Evolutionary conservation across 2,113 vertebrate species (phyloP), one percentile per base, ranked within the genome.

Genomic region (Calypte anna): DNA sequence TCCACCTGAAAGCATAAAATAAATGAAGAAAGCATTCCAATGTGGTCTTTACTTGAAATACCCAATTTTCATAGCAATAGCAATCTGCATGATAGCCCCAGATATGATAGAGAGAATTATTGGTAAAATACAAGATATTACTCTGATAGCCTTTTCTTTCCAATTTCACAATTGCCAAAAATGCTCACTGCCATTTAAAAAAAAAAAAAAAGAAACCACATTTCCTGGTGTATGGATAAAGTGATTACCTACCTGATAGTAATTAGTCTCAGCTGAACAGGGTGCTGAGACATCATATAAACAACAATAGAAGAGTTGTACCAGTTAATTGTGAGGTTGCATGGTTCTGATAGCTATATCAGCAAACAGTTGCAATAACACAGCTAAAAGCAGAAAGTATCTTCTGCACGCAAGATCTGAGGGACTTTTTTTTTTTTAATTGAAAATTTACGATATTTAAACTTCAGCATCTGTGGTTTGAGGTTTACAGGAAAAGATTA

Each of bases 71-170:
- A 16, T 27, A 91, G 55, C 36, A 55, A 53, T 54, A 94, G 9
- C 1, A 0, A 40, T 44, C 23, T 85, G 22, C 48, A 0, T 13
- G 40, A 66, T 33, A 73, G 51, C 16, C 46, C 11, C 50, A 53
- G 48, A 24, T 17, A 1, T 11, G 40, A 17, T 30, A 64, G 44
- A 64, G 50, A 22, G 31, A 55, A 27, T 1, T 13, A 27, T 20
- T 66, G 43, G 15, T 50, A 38, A 57, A 25, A 64, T 15, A 38
- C 33, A 33, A 50, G 24, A 28, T 43, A 21, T 1, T 44, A 18
- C 27, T 38, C 38, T 31, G 18, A 28, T 43, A 21, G n/a, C 43
- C 16, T 66, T 38, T 89, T 67, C 67, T 54, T 43, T 61, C 10
- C 24, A 40, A 50, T 28, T 57, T 62, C 57, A 90, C 82, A 68